Evolutionary conservation across 1,140 invertebrate genomes (phyloP), one percentile per base, ranked within the genome.

Genomic region (Drosophila funebris): DNA sequence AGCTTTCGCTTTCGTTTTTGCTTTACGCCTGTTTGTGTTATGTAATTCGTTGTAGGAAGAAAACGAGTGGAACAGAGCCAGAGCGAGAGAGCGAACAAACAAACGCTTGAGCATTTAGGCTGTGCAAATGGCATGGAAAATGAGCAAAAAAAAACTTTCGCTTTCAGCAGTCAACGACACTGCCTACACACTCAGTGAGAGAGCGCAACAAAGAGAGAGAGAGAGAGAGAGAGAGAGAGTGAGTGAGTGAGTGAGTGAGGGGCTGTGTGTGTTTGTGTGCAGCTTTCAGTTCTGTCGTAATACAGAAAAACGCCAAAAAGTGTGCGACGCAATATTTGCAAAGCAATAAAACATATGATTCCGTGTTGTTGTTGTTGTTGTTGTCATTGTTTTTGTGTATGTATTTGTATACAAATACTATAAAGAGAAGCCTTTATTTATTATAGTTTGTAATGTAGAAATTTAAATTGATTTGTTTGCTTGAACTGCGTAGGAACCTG

Each of bases 161-260:
- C 82, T 87, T 88, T 88, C 78, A 87, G 57, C 82, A 87, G 82
- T 88, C 82, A 87, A 50, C 46, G 46, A 50, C 80, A 81, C 54
- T 9, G 44, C 69, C 48, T 37, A 18, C 37, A 43, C 36, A 43
- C 11, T 5, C 22, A 18, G 36, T 57, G 36, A 57, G 33, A 41
- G 37, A 43, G 54, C 60, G 20, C 46, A 46, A 14, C 18, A 43
- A 16, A 58, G 29, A 36, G 39, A 36, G 22, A 56, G 39, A 71
- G 14, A 44, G 20, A 20, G 9, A n/a, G n/a, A 48, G 20, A 53
- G 18, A 56, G 33, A 41, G 44, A 13, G 31, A 56, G 53, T 50
- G 24, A 57, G 13, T 24, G 33, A 54, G 43, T 1, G 27, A 53
- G 57, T 33, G 44, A 9, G 33, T 29, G 4, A 8, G 9, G 29